Evolutionary conservation across 2,797 vertebrate genomes (phyloP), one percentile per base, ranked within the genome.

Genomic region (Pseudomugil tenellus): DNA sequence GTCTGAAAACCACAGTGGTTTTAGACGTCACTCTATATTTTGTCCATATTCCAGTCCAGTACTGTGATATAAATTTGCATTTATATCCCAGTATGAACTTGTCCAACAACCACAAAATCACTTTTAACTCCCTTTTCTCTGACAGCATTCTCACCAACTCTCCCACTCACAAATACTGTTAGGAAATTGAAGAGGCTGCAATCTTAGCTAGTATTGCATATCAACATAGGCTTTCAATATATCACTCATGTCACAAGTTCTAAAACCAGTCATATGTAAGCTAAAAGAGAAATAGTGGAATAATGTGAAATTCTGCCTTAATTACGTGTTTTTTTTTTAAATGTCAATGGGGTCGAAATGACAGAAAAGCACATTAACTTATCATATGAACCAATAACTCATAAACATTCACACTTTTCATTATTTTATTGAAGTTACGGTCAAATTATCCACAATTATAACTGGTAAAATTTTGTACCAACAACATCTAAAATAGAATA

Each of bases 91-190:
- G 10, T 31, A 35, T 4, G 5, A 21, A 46, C 43, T 21, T n/a
- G 19, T 46, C 19, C n/a, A 46, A 19, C 29, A 3, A 46, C 21
- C 19, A 46, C 19, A 46, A 46, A 46, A 21, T 46, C 16, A 3
- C 10, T 46, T 46, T 11, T 0, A 19, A n/a, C 6, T 10, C 43
- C 4, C 13, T 12, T 35, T 39, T 39, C 1, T 21, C 41, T n/a
- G 19, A 46, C n/a, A 21, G 23, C 13, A 35, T 55, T 48, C 41
- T 58, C 26, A 67, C 8, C 16, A n/a, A 6, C 63, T 67, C 67
- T 32, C 12, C 56, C 69, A 69, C 29, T 32, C 34, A 49, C n/a
- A 41, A 17, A 19, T 41, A 41, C 39, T 41, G 39, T 41, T 6
- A 41, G 39, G 6, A 41, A 41, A 41, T 17, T 17, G 16, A 5